Base-by-base conservation (phyloP, 1,140 invertebrate genomes). In the Brachionus sp. region DNA sequence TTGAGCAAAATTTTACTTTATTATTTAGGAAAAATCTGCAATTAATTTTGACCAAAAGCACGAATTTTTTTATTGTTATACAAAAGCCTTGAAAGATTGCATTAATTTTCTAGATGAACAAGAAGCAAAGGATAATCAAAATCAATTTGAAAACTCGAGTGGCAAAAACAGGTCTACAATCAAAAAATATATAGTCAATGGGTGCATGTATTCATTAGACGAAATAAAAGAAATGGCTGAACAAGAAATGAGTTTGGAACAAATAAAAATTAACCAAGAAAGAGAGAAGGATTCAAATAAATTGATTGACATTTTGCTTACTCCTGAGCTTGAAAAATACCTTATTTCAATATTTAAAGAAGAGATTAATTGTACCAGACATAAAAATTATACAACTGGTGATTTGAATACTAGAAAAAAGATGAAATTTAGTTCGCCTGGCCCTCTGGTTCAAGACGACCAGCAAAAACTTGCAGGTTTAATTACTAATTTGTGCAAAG, bases 391-490 rank as follows among this genome's bases (percentile, higher is more conserved):
- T 62, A 19, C 57, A 37, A 42, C 23, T 2, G 29, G 77, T 16
- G 77, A 80, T 62, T n/a, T 44, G 33, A 62, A 13, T 37, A 23
- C 16, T 1, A 80, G 77, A 35, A 35, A 53, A 62, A 57, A 80
- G 25, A 80, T 80, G 77, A 66, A 80, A 62, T 80, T 80, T 25
- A 44, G 50, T 62, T 80, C 77, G 25, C 77, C 77, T 10, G 77
- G 77, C 9, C 77, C 77, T 23, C 39, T 80, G 7, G 39, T 80
- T 62, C 29, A 80, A 29, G 77, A 80, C 1, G 50, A 80, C 57
- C 77, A 80, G 50, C 50, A 62, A 57, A 66, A 80, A 25, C 25
- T 80, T 9, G 77, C 77, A 1, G 35, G 57, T 5, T 66, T 80
- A 16, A 39, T 80, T 0, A 80, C 19, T 16, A 35, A 62, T 29